Conservation (phyloP, 2,113 vertebrate species). For the Fulica atra region DNA sequence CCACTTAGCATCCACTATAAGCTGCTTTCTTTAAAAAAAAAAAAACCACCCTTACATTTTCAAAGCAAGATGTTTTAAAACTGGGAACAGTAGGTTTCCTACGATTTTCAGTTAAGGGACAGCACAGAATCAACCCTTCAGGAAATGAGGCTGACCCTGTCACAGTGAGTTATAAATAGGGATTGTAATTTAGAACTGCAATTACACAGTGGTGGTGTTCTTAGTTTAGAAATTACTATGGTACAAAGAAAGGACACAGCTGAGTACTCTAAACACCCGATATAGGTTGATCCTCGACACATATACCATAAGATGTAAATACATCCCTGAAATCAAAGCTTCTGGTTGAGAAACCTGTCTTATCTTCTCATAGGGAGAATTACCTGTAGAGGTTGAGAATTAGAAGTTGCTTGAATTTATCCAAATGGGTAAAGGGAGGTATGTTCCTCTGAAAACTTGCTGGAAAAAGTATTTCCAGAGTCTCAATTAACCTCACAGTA, state of each 20-base stretch:
- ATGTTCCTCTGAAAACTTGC: neutral
- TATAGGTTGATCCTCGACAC: neutral
- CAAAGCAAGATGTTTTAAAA: neutral
- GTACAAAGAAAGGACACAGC: constrained; percentile 11
- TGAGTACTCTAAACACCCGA: neutral
- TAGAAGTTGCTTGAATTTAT: neutral
- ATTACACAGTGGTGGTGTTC: neutral
- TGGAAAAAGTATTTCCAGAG: neutral
- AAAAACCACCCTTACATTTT: neutral
- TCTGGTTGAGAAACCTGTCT: neutral
- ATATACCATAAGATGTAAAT: neutral
- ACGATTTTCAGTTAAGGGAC: neutral
- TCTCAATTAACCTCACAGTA: neutral
- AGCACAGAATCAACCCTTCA: neutral
- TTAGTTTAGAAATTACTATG: constrained; percentile 23
- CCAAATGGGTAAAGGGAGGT: neutral
- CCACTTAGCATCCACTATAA: neutral
- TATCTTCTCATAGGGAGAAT: neutral
- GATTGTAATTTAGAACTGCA: constrained; percentile 41
- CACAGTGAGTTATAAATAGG: constrained; percentile 43
- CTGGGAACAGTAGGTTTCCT: neutral
- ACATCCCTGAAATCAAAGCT: neutral
- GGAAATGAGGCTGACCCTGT: constrained; percentile 5
- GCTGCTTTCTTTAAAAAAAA: neutral
- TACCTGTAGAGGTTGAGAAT: neutral